Evolutionary conservation across 2,797 vertebrate species (phyloP).

Genomic region (Brachyrhaphis roseni): DNA sequence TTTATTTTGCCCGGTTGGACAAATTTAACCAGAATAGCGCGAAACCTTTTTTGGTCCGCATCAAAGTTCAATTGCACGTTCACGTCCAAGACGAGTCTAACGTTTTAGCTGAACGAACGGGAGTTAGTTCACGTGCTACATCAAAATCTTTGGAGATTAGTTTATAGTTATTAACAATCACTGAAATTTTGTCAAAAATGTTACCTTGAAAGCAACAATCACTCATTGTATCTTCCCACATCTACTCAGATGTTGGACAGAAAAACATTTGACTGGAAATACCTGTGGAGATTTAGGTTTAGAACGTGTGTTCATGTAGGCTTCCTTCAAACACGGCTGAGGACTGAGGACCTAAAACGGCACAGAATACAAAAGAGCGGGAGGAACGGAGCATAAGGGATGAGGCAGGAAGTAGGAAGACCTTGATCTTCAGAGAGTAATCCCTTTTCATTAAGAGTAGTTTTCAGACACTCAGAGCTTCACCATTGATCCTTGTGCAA

Average conservation of each 20-base stretch:
- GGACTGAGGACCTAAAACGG: constrained; percentile 14
- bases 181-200: not conserved
- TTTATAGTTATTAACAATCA: not conserved
- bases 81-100: too few species aligned
- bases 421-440: constrained; percentile 80
- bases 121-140: too few species aligned
- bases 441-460: constrained; percentile 79
- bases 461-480: constrained; percentile 70
- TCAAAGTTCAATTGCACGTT: too few species aligned
- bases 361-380: constrained; percentile 43
- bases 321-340: constrained; percentile 2
- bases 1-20: too few species aligned
- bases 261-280: constrained; percentile 8
- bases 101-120: too few species aligned
- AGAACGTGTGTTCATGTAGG: constrained; percentile 5
- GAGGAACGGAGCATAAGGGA: constrained; percentile 20
- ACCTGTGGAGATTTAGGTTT: constrained; percentile 17
- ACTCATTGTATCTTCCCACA: not conserved
- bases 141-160: not conserved
- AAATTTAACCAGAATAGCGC: too few species aligned
- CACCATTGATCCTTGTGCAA: constrained; percentile 77
- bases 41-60: too few species aligned
- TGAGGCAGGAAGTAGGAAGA: constrained; percentile 44
- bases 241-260: not conserved
- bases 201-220: constrained; percentile 3